Conservation (phyloP, 2,797 vertebrate genomes). For the Amblyraja radiata region DNA sequence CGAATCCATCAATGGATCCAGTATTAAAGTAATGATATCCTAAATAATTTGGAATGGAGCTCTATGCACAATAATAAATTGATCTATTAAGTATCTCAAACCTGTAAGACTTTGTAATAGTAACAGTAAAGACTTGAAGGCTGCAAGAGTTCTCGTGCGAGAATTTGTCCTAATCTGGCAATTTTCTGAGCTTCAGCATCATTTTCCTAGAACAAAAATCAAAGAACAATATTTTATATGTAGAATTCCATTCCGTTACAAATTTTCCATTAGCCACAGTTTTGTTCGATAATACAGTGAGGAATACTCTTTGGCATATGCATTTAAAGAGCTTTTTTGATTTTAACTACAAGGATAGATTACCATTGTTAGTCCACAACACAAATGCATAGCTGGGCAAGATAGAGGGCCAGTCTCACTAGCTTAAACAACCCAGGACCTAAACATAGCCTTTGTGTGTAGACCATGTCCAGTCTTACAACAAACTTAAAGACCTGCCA, state of each 20-base stretch:
- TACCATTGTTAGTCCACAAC: no score
- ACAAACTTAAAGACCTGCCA: no score
- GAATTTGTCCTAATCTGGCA: constrained; percentile 63
- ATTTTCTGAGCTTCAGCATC: constrained; percentile 63
- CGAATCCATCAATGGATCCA: not conserved
- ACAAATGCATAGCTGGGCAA: no score
- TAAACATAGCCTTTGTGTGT: no score
- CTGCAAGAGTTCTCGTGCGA: constrained; percentile 68
- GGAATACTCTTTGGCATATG: not conserved
- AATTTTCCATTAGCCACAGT: not conserved
- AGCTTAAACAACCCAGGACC: no score
- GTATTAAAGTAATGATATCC: not conserved
- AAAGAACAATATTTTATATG: constrained; percentile 3
- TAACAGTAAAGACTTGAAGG: constrained; percentile 78
- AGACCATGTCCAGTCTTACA: no score
- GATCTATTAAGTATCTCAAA: constrained; percentile 33
- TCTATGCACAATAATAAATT: not conserved
- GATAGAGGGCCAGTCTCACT: no score
- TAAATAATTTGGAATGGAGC: not conserved
- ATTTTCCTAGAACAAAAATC: constrained; percentile 59
- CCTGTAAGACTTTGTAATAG: constrained; percentile 68
- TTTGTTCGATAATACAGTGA: not conserved
- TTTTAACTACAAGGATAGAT: no score
- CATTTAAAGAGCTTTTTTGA: not conserved
- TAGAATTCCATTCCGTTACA: not conserved